Conservation (phyloP, 2,113 vertebrate genomes). For the Zeus faber region DNA sequence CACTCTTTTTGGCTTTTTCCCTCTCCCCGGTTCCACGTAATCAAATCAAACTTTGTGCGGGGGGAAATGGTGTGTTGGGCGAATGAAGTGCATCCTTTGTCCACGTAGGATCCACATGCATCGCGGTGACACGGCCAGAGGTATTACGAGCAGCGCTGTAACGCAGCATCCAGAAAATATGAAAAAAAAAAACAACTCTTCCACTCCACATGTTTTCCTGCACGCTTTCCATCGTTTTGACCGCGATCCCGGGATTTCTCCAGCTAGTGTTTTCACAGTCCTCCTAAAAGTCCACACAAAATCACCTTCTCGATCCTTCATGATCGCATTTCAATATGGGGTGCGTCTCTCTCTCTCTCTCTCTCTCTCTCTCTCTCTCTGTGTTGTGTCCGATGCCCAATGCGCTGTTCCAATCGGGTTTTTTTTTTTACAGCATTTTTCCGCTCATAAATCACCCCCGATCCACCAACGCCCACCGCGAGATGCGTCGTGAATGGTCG, state of each 20-base stretch:
- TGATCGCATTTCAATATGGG: slow-evolving; percentile 19
- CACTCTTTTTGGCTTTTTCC: too few relatives aligned
- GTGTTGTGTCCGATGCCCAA: not conserved
- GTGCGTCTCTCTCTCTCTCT: not conserved
- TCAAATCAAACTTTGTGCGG: too few relatives aligned
- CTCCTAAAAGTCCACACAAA: slow-evolving; percentile 24
- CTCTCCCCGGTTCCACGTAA: too few relatives aligned
- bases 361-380: not conserved
- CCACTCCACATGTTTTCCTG: slow-evolving; percentile 12
- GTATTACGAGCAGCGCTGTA: not conserved
- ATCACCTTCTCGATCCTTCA: slow-evolving; percentile 16
- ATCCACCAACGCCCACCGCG: too few relatives aligned
- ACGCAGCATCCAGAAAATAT: slow-evolving; percentile 8
- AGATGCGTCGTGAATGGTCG: slow-evolving; percentile 7
- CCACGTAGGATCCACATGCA: too few relatives aligned
- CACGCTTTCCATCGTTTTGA: slow-evolving; percentile 26
- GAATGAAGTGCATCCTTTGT: too few relatives aligned
- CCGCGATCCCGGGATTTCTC: slow-evolving; percentile 23
- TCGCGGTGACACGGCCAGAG: too few relatives aligned
- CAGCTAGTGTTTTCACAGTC: slow-evolving; percentile 8
- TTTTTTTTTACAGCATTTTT: too few relatives aligned
- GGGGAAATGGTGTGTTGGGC: too few relatives aligned
- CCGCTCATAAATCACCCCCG: too few relatives aligned
- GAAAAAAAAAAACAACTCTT: slow-evolving; percentile 11
- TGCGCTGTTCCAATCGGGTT: not conserved